Base-by-base conservation (phyloP, 1,140 invertebrate species). In the Trachymyrmex cornetzi region DNA sequence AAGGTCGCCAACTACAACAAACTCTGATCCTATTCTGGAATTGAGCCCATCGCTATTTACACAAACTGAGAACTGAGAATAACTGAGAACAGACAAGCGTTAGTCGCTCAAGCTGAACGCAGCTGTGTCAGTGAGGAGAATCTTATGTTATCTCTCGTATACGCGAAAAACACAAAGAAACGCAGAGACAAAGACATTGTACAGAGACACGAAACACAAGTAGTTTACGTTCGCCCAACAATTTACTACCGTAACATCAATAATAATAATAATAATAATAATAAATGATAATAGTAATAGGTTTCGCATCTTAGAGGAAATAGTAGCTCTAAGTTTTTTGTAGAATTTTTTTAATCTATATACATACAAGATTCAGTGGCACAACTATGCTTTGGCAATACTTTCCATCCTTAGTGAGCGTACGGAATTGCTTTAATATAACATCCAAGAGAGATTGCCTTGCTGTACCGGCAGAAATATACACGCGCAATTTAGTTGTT, bases 21-120 rank as follows among this genome's bases (percentile, higher is more conserved):
- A 95, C 94, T 38, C 82, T 95, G 74, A 94, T 95, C 77, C 92
- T 95, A 77, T 93, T 94, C 87, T 94, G 94, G 94, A 95, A 95
- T 95, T 95, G 93, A 94, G 93, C 92, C 93, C 93, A 92, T 63
- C 38, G 82, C 77, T 74, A 50, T 81, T 84, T 80, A 85, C 27
- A 61, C 48, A 44, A 66, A 48, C 57, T 12, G 69, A 12, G 19
- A 66, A 48, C 57, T 12, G 69, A 12, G 19, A 63, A 27, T 84
- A 74, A 84, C 3, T 30, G 38, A 66, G 59, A 67, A 44, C 14
- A 44, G 7, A 50, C 24, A 16, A 75, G n/a, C 50, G 80, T 66
- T 59, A 57, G 24, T 87, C 61, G 50, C 59, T 53, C 81, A 50
- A 82, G 14, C n/a, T 59, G 71, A 82, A 87, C 50, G 19, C 57